phyloP scores from a whole-genome alignment of 2,113 vertebrate species.

The Phaethon lepturus region DNA sequence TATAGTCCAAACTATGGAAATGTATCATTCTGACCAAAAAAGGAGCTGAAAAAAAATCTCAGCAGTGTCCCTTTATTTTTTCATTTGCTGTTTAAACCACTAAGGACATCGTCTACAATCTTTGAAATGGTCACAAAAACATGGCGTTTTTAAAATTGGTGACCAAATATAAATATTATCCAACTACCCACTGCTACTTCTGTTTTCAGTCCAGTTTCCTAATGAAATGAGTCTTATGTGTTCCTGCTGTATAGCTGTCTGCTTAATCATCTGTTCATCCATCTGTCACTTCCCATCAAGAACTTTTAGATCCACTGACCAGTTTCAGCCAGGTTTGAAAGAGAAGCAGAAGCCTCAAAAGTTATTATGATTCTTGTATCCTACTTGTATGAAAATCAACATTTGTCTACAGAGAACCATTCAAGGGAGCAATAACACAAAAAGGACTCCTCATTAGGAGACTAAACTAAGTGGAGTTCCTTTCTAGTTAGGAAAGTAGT shows the following conservation, averaged over 20 bases:
- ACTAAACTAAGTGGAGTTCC: neutral
- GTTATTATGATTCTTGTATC: neutral
- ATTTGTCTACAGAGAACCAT: neutral
- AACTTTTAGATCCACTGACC: neutral
- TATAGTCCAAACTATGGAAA: neutral
- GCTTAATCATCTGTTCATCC: constrained; percentile 33
- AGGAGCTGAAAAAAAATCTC: neutral
- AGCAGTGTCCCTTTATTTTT: neutral
- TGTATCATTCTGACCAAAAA: neutral
- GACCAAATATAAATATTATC: neutral
- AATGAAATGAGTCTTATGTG: constrained; percentile 12
- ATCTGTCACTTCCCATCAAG: constrained; percentile 19
- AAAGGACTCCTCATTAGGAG: neutral
- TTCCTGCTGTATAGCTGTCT: constrained; percentile 23
- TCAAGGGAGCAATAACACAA: neutral
- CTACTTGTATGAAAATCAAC: neutral
- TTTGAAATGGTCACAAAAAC: neutral
- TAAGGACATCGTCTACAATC: neutral
- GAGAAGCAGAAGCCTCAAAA: neutral
- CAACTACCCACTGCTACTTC: neutral
- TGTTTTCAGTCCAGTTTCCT: constrained; percentile 27
- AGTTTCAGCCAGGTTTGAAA: neutral
- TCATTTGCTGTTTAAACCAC: neutral
- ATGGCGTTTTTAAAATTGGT: neutral
- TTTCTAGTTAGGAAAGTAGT: neutral